Percentiles rank a stretch among this genome's conserved stretches.
Evolutionary conservation across 1,140 invertebrate genomes (phyloP).

Genomic region (Diorhabda carinulata): DNA sequence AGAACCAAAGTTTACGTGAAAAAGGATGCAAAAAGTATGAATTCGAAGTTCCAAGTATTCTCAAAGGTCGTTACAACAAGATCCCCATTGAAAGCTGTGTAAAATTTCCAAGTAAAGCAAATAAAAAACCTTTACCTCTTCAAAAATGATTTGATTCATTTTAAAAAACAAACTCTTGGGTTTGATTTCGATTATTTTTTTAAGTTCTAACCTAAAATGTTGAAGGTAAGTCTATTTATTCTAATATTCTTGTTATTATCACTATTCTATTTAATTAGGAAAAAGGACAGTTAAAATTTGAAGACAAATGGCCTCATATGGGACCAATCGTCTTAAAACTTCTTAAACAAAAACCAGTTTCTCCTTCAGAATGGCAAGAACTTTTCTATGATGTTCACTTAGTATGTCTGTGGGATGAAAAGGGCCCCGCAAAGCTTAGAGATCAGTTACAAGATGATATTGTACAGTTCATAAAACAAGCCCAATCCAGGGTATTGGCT

Average conservation of each 20-base stretch:
- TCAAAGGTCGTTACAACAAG: no score
- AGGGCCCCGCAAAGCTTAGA: constrained; percentile 82
- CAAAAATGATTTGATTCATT: constrained; percentile 9
- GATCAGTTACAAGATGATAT: constrained; percentile 90
- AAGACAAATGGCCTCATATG: constrained; percentile 95
- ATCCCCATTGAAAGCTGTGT: no score
- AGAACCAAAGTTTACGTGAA: no score
- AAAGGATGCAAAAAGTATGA: no score
- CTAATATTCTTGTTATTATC: not conserved
- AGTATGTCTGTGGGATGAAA: constrained; percentile 95
- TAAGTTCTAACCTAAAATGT: constrained; percentile 32
- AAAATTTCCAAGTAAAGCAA: no score
- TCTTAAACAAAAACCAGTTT: constrained; percentile 87
- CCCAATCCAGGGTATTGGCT: constrained; percentile 81
- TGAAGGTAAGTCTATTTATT: constrained; percentile 31
- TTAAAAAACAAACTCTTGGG: not conserved
- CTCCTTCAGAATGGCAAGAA: constrained; percentile 95
- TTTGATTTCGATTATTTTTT: constrained; percentile 4
- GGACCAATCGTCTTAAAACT: constrained; percentile 88
- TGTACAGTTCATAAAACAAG: constrained; percentile 90
- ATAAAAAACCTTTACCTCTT: no score
- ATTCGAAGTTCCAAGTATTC: no score
- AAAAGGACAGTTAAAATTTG: constrained; percentile 72
- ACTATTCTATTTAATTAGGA: constrained; percentile 47
- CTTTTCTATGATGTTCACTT: constrained; percentile 93